phyloP scores from a whole-genome alignment of 2,113 vertebrate genomes.

The Abramis brama region DNA sequence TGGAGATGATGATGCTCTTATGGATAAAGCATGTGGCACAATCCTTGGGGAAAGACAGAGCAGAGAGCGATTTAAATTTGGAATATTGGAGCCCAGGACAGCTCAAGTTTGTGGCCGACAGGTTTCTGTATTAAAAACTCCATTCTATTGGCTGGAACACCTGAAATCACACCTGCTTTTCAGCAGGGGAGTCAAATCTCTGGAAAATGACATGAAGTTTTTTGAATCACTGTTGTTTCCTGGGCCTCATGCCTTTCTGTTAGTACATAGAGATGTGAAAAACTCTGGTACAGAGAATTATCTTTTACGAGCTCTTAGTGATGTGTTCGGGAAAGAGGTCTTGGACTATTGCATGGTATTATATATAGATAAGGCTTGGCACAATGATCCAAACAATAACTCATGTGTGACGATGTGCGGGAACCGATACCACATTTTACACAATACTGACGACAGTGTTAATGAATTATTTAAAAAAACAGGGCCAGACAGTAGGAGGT shows the following conservation, averaged over 20 bases:
- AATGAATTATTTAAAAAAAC: background rate
- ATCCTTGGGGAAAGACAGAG: background rate
- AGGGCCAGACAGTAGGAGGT: background rate
- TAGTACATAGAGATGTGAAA: background rate
- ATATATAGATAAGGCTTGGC: background rate
- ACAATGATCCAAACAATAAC: background rate
- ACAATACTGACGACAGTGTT: background rate
- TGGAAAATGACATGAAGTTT: background rate
- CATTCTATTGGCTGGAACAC: background rate
- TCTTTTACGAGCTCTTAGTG: background rate
- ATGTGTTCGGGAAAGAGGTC: background rate
- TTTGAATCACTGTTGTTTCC: background rate
- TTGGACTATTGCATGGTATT: conserved; percentile 7
- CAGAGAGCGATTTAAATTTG: background rate
- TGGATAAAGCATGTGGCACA: background rate
- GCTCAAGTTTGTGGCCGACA: background rate
- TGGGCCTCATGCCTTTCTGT: conserved; percentile 13
- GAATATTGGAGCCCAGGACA: too few species aligned
- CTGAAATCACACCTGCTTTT: background rate
- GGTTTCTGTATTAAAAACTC: background rate
- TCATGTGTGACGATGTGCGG: background rate
- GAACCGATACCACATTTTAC: background rate
- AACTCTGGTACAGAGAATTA: background rate
- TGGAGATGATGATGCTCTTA: background rate
- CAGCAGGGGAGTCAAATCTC: background rate